phyloP scores from a whole-genome alignment of 1,140 invertebrate genomes.

The Meloidogyne exigua region DNA sequence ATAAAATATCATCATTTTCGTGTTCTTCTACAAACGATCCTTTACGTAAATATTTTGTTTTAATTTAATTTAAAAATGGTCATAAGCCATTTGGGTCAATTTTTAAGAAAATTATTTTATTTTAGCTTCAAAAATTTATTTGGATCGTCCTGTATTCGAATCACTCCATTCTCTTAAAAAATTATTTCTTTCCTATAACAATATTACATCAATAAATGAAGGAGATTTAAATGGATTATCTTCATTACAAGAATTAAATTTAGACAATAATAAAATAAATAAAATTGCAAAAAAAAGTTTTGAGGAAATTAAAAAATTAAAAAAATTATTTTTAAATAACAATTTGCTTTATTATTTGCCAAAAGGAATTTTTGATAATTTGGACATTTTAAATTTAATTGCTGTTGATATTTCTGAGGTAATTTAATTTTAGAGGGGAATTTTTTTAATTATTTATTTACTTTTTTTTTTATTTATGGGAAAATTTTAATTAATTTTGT shows the following conservation, averaged over 20 bases:
- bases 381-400: conserved; percentile 37
- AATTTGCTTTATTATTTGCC: conserved; percentile 54
- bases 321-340: conserved; percentile 51
- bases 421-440: too few species aligned
- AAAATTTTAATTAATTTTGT: too few species aligned
- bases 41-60: conserved; percentile 7
- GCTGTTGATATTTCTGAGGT: conserved; percentile 52
- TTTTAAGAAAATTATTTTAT: not conserved
- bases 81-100: not conserved
- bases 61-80: not conserved
- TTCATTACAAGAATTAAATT: conserved; percentile 42
- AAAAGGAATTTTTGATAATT: conserved; percentile 48
- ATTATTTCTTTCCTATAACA: conserved; percentile 48
- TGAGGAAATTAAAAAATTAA: conserved; percentile 40
- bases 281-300: conserved; percentile 50
- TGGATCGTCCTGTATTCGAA: conserved; percentile 37
- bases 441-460: too few species aligned
- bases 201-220: conserved; percentile 37
- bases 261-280: conserved; percentile 52
- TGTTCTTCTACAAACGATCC: conserved; percentile 37
- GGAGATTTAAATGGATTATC: conserved; percentile 49
- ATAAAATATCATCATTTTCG: conserved; percentile 34
- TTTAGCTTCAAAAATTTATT: conserved; percentile 16
- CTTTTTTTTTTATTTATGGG: too few species aligned
- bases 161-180: conserved; percentile 42